A percentile compares a stretch with the other conserved stretches of the same genome.
Conservation (phyloP, 2,888 invertebrate genomes). For the Anorthoa munda region DNA sequence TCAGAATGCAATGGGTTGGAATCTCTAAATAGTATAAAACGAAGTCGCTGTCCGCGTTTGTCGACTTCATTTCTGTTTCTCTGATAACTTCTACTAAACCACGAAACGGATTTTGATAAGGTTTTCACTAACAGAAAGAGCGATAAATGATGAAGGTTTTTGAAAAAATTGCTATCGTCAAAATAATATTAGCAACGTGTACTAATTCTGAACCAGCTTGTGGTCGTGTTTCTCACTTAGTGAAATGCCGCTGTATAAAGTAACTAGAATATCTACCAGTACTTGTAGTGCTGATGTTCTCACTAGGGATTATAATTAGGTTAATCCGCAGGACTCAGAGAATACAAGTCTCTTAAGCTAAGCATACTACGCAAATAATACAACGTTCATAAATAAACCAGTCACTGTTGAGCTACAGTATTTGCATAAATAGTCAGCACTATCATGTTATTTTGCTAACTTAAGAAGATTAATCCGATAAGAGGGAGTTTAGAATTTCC, state of each 20-base stretch:
- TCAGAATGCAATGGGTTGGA: not conserved
- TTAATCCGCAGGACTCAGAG: slow-evolving; percentile 12
- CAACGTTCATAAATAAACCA: slow-evolving; percentile 20
- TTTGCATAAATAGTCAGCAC: not conserved
- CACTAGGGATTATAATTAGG: slow-evolving; percentile 24
- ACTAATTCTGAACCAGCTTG: not conserved
- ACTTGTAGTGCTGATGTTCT: slow-evolving; percentile 17
- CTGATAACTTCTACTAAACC: too few relatives aligned
- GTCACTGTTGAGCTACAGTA: not conserved
- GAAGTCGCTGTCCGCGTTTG: too few relatives aligned
- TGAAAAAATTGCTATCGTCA: not conserved
- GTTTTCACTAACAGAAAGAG: too few relatives aligned
- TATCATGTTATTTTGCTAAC: not conserved
- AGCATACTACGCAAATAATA: slow-evolving; percentile 25
- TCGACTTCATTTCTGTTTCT: too few relatives aligned
- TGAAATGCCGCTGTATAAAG: slow-evolving; percentile 3
- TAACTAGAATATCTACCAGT: slow-evolving; percentile 8
- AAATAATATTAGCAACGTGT: not conserved
- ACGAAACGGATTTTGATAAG: too few relatives aligned
- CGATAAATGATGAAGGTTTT: too few relatives aligned
- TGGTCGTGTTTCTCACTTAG: not conserved
- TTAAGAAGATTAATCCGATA: not conserved
- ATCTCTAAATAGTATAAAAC: not conserved
- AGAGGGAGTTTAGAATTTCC: not conserved
- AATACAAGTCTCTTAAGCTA: slow-evolving; percentile 10